Conservation (phyloP, 1,140 invertebrate species). For the Drosophila azteca region DNA sequence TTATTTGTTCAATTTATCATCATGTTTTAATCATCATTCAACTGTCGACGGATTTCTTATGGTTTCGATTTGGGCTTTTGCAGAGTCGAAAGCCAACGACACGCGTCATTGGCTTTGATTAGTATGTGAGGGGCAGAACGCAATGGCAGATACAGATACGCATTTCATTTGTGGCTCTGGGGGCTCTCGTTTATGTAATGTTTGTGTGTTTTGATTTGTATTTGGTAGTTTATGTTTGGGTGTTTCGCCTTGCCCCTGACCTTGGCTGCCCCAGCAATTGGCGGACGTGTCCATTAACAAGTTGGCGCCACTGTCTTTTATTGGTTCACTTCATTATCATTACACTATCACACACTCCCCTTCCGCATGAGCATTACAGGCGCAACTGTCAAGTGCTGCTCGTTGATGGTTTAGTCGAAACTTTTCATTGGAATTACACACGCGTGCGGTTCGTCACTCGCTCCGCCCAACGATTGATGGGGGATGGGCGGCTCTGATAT, state of each 20-base stretch:
- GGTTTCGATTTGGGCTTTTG: conserved; percentile 35
- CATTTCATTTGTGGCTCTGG: not conserved
- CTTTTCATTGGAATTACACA: conserved; percentile 26
- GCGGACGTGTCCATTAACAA: conserved; percentile 39
- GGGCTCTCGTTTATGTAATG: conserved; percentile 20
- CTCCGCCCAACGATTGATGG: not conserved
- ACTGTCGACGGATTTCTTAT: conserved; percentile 11
- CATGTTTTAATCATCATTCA: conserved; percentile 21
- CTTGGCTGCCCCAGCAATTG: conserved; percentile 26
- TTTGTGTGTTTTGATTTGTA: conserved; percentile 13
- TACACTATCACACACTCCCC: conserved; percentile 10
- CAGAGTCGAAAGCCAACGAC: conserved; percentile 55
- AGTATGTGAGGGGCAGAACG: conserved; percentile 46
- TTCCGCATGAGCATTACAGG: conserved; percentile 19
- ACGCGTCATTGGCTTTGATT: conserved; percentile 72
- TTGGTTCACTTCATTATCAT: conserved; percentile 37
- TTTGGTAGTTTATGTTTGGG: conserved; percentile 14
- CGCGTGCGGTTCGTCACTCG: not conserved
- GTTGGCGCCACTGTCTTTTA: conserved; percentile 35
- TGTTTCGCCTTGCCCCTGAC: conserved; percentile 39
- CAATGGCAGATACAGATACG: conserved; percentile 18
- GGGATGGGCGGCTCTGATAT: conserved; percentile 1
- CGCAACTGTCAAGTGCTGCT: not conserved
- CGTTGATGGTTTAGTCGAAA: conserved; percentile 8
- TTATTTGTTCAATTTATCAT: conserved; percentile 30